phyloP scores from a whole-genome alignment of 2,113 vertebrate genomes.

The Ictalurus furcatus region DNA sequence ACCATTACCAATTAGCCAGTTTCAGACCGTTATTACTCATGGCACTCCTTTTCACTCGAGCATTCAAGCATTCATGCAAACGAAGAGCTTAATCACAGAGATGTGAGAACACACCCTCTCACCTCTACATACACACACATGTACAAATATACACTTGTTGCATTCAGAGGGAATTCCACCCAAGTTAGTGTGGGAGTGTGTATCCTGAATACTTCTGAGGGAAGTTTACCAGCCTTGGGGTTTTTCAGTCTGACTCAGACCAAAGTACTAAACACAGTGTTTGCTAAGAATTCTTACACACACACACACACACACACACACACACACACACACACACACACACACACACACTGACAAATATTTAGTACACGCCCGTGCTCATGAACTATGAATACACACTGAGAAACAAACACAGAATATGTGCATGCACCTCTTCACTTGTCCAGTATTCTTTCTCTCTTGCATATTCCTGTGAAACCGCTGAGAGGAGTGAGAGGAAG shows the following conservation, averaged over 20 bases:
- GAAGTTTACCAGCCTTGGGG: slow-evolving; percentile 45
- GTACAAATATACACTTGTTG: slow-evolving; percentile 20
- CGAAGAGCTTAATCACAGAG: slow-evolving; percentile 9
- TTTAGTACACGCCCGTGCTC: slow-evolving; percentile 24
- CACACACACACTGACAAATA: slow-evolving; percentile 49
- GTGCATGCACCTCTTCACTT: slow-evolving; percentile 19
- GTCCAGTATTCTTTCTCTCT: slow-evolving; percentile 34
- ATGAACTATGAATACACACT: slow-evolving; percentile 29
- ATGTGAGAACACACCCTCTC: slow-evolving; percentile 1
- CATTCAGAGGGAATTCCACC: slow-evolving; percentile 17
- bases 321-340: slow-evolving; percentile 54
- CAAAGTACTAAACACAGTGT: slow-evolving; percentile 60
- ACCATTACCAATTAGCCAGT: neutral
- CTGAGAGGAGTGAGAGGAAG: slow-evolving; percentile 76
- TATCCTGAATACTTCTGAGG: neutral
- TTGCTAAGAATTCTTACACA: slow-evolving; percentile 58
- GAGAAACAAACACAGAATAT: neutral
- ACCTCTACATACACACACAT: slow-evolving; percentile 5
- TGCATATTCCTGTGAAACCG: slow-evolving; percentile 57
- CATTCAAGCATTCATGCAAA: slow-evolving; percentile 30
- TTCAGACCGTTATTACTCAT: neutral
- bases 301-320: slow-evolving; percentile 51
- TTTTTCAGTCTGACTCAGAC: slow-evolving; percentile 60
- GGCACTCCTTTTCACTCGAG: slow-evolving; percentile 1
- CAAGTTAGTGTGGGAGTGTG: slow-evolving; percentile 15